Conservation (phyloP, 1,140 invertebrate genomes). For the Rhopalosiphum maidis region DNA sequence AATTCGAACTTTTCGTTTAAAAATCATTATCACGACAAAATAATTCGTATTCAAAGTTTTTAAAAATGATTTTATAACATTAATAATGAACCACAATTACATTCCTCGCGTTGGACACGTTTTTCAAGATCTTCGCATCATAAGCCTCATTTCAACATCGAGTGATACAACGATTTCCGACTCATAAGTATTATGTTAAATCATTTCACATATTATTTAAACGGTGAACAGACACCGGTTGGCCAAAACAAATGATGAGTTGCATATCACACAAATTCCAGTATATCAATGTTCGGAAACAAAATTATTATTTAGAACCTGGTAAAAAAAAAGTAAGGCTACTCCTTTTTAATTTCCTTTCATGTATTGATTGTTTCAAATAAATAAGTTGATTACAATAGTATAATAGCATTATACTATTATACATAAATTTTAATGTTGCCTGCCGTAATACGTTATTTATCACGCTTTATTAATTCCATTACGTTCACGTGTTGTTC, state of each 20-base stretch:
- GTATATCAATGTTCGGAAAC: neutral
- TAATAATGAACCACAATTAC: neutral
- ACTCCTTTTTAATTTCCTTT: neutral
- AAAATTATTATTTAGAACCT: neutral
- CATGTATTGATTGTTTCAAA: neutral
- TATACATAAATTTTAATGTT: neutral
- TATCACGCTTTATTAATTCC: neutral
- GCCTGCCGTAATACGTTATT: neutral
- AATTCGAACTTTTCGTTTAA: neutral
- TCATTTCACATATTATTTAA: neutral
- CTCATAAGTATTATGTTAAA: neutral
- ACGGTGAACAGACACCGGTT: neutral
- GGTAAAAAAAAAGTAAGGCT: neutral
- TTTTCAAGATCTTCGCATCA: neutral
- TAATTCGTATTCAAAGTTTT: conserved; percentile 5
- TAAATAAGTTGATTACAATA: neutral
- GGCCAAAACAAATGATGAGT: neutral
- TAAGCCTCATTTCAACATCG: neutral
- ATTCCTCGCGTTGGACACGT: neutral
- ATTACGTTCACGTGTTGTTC: neutral
- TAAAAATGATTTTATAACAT: neutral
- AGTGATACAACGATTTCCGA: neutral
- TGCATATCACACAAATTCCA: neutral
- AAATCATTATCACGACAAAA: neutral
- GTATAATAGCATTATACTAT: neutral